Percentiles rank a stretch among this genome's conserved stretches.
These are phyloP conservation scores for Cryptophagus acutangulus DNA, from an alignment of 2,888 invertebrate species.

Conservation along the genomic window DNA sequence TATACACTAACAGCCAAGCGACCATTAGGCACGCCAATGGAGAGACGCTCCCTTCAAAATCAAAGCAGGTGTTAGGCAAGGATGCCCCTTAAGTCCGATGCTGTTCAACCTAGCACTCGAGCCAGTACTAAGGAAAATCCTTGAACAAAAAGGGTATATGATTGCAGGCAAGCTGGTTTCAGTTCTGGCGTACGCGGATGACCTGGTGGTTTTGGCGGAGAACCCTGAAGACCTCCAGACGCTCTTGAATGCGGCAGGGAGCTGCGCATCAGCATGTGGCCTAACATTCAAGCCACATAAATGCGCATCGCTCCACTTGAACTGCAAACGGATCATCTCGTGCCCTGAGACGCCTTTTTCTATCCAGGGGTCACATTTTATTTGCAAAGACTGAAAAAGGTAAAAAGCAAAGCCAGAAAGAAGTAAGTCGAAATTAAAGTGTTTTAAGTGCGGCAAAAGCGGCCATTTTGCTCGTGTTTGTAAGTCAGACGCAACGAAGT, in stretches of 20 bases:
- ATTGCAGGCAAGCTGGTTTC: conserved; percentile 4
- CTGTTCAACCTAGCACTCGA: conserved; percentile 36
- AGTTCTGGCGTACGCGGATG: conserved; percentile 19
- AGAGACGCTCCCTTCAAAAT: conserved; percentile 9
- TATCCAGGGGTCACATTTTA: too few relatives aligned
- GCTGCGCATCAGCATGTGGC: conserved; percentile 19
- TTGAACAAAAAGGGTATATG: too few relatives aligned
- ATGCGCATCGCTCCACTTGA: too few relatives aligned
- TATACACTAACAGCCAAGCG: background rate
- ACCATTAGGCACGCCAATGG: too few relatives aligned
- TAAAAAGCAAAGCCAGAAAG: too few relatives aligned
- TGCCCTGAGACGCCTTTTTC: conserved; percentile 19
- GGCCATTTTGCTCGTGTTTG: too few relatives aligned
- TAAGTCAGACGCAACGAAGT: too few relatives aligned
- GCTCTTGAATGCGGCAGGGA: conserved; percentile 14
- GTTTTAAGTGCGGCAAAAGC: too few relatives aligned
- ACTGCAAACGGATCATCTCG: conserved; percentile 15
- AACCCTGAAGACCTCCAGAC: conserved; percentile 18
- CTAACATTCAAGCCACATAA: conserved; percentile 32
- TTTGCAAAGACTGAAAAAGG: too few relatives aligned
- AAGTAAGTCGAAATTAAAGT: too few relatives aligned
- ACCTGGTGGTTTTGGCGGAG: conserved; percentile 15
- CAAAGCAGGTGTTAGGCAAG: conserved; percentile 39
- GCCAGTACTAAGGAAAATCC: too few relatives aligned
- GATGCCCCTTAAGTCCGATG: conserved; percentile 36